Evolutionary conservation across 2,797 vertebrate species (phyloP).

Genomic region (Choloepus didactylus): DNA sequence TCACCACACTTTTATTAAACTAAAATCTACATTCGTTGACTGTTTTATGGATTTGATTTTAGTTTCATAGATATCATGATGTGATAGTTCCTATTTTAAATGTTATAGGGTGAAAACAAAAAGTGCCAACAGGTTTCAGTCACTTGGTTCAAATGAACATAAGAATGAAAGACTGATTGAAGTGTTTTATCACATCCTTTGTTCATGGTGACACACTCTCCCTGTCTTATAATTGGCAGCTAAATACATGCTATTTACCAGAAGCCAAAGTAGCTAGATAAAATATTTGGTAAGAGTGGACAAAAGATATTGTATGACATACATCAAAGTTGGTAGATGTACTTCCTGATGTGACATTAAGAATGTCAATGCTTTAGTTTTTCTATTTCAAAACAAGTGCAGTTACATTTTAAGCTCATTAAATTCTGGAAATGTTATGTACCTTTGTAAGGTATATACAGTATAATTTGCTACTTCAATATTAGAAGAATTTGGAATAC

Average conservation of each 20-base stretch:
- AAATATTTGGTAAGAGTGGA: background rate
- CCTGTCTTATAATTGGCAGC: background rate
- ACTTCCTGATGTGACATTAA: background rate
- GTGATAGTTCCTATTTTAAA: background rate
- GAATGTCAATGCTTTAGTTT: background rate
- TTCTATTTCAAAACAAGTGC: background rate
- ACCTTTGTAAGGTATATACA: too few relatives aligned
- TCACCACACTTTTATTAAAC: background rate
- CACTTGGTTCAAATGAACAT: background rate
- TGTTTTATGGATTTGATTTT: background rate
- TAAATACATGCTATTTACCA: background rate
- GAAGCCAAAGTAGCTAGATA: background rate
- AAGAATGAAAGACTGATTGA: background rate
- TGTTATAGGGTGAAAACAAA: background rate
- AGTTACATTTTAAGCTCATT: constrained; percentile 1
- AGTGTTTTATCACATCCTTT: background rate
- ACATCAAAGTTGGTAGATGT: background rate
- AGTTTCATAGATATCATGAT: background rate
- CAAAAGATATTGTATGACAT: background rate
- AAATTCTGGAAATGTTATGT: background rate
- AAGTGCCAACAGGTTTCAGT: background rate
- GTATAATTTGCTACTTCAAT: background rate
- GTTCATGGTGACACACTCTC: background rate
- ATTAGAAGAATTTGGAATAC: background rate
- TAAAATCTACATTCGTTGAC: background rate